Evolutionary conservation across 1,140 invertebrate genomes (phyloP), one percentile per base, ranked within the genome.

Genomic region (Bombus impatiens): DNA sequence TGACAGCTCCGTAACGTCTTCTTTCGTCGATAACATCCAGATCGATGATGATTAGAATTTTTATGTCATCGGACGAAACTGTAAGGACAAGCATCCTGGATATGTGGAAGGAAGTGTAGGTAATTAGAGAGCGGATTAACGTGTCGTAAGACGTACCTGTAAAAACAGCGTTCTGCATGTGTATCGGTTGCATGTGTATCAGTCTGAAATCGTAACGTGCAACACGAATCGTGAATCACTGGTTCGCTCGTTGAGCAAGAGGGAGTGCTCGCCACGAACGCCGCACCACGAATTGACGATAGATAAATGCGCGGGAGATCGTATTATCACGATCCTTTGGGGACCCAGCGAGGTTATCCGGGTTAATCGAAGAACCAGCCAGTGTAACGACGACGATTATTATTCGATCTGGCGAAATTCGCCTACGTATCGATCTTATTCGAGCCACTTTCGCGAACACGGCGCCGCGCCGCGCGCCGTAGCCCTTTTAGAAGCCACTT

Each of bases 161-260:
- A 47, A 32, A 67, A 67, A n/a, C 32, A 18, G 10, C 12, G 15
- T 13, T 0, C 18, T 53, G 47, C 37, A 35, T 65, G 18, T 67
- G n/a, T 44, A 75, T 28, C 22, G 37, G 28, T 40, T 53, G 44
- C 70, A 67, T 84, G 53, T 88, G 70, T 84, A 78, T 84, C 77
- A 65, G 28, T 10, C 35, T 87, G 84, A 86, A 76, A 86, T 86
- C 87, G 79, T 88, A 89, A 88, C 82, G 53, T 88, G 77, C 79
- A 80, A 89, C 88, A 87, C 85, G 86, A 91, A 87, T 91, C 89
- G 88, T 92, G 92, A 92, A 91, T 92, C 92, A 92, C 92, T 89
- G 88, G 71, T 15, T 35, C 42, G 57, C 53, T 74, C 44, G 84
- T 89, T 88, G 87, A 80, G 87, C 53, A 89, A 89, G 70, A 88